phyloP scores from a whole-genome alignment of 2,888 invertebrate species.

The Tetropium fuscum region DNA sequence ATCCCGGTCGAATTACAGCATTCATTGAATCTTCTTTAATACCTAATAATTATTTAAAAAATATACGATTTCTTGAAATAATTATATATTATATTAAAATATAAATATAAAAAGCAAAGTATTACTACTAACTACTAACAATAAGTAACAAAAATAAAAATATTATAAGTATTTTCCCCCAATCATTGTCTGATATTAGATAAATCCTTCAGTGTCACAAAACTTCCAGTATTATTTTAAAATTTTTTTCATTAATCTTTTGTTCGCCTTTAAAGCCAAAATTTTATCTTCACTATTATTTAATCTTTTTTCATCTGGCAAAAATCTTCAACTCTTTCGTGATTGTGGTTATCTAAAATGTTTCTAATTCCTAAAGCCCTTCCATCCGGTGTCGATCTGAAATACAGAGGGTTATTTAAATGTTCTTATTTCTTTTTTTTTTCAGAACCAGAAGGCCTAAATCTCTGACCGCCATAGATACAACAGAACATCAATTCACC shows the following conservation, averaged over 20 bases:
- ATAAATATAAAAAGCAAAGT: no score
- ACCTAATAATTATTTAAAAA: no score
- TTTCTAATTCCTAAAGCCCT: not conserved
- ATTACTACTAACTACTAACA: no score
- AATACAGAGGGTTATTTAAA: no score
- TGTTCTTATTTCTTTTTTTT: no score
- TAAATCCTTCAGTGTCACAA: not conserved
- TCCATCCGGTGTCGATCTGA: no score
- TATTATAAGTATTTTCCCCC: no score
- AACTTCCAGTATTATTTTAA: not conserved
- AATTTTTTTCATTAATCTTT: not conserved
- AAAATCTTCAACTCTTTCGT: not conserved
- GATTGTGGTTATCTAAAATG: not conserved
- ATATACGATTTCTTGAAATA: no score
- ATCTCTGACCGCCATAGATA: not conserved
- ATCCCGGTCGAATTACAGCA: no score
- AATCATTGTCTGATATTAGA: not conserved
- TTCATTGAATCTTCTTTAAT: no score
- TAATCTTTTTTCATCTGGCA: not conserved
- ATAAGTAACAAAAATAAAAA: no score
- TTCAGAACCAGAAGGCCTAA: not conserved
- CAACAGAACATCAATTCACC: not conserved
- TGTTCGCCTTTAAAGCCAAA: not conserved
- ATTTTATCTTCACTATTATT: not conserved
- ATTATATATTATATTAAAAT: no score